Evolutionary conservation across 2,888 invertebrate species (phyloP).

Genomic region (Zhuqinia jingwanae): DNA sequence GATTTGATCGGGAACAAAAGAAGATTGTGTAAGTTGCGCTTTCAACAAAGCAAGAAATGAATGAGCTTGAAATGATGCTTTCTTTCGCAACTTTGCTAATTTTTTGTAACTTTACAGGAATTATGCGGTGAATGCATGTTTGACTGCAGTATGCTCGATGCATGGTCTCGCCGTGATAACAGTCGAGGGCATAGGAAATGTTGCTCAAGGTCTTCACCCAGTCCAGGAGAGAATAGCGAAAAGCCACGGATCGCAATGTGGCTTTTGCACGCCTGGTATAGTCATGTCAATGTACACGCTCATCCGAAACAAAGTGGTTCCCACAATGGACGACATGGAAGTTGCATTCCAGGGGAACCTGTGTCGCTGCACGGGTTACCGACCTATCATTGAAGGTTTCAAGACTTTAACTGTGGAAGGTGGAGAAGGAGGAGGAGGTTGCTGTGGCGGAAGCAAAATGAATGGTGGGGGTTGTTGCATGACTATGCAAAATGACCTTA

Average conservation of each 20-base stretch:
- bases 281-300: conserved; percentile 98
- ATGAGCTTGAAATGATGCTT: background rate
- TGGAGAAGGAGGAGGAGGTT: conserved; percentile 30
- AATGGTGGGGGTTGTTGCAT: conserved; percentile 74
- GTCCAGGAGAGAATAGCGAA: conserved; percentile 93
- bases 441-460: conserved; percentile 87
- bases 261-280: conserved; percentile 97
- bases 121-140: conserved; percentile 93
- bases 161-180: conserved; percentile 95
- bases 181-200: conserved; percentile 95
- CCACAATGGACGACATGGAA: conserved; percentile 89
- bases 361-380: conserved; percentile 96
- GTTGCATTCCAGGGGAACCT: conserved; percentile 90
- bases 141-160: conserved; percentile 92
- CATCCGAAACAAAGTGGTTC: conserved; percentile 87
- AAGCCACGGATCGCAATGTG: conserved; percentile 96
- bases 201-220: conserved; percentile 89
- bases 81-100: background rate
- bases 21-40: conserved; percentile 80
- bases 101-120: conserved; percentile 83
- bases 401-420: conserved; percentile 85
- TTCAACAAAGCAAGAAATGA: background rate
- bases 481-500: conserved; percentile 58
- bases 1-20: conserved; percentile 37
- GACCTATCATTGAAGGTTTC: conserved; percentile 95